These are phyloP conservation scores for Rhyacophila evoluta DNA, from an alignment of 2,888 invertebrate genomes.

Conservation along the genomic window DNA sequence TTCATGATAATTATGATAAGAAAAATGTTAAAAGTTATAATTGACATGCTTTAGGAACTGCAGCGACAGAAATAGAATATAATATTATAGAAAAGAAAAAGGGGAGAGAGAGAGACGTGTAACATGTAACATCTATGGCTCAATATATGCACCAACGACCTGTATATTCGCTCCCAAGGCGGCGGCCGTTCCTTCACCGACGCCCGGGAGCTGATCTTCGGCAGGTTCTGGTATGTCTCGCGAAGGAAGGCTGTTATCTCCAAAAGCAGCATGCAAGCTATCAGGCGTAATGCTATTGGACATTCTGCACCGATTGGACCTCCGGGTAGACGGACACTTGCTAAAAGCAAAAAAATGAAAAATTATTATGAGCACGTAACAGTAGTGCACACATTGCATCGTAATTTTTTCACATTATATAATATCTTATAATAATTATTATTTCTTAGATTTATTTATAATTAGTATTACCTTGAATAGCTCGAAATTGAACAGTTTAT, in stretches of 20 bases:
- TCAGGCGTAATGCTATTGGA: slow-evolving; percentile 87
- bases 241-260: slow-evolving; percentile 98
- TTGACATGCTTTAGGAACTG: slow-evolving; percentile 9
- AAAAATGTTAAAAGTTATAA: not conserved
- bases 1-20: no score
- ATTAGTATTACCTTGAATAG: no score
- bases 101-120: slow-evolving; percentile 45
- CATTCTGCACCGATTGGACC: slow-evolving; percentile 82
- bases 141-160: slow-evolving; percentile 61
- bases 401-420: no score
- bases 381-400: no score
- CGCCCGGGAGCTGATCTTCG: slow-evolving; percentile 76
- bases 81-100: slow-evolving; percentile 21
- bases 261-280: slow-evolving; percentile 94
- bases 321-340: slow-evolving; percentile 74
- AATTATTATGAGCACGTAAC: not conserved
- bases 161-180: slow-evolving; percentile 87
- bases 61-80: slow-evolving; percentile 10
- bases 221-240: slow-evolving; percentile 92
- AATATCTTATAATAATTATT: no score
- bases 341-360: slow-evolving; percentile 61
- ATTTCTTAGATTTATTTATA: not conserved
- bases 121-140: slow-evolving; percentile 53
- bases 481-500: no score
- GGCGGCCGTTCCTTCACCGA: slow-evolving; percentile 82